Evolutionary conservation across 2,113 vertebrate species (phyloP).

Genomic region (Parus major): DNA sequence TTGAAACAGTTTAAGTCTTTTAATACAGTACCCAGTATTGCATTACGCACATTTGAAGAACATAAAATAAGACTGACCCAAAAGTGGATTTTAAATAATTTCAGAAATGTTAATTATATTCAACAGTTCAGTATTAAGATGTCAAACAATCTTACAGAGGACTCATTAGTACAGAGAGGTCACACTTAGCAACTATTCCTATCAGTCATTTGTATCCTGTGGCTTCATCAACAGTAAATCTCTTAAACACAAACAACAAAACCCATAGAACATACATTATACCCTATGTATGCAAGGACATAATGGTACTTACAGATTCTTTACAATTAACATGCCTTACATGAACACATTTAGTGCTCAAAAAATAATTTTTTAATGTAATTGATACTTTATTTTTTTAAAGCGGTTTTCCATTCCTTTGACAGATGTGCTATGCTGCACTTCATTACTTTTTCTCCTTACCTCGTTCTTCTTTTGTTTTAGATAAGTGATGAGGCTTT

Average conservation of each 20-base stretch:
- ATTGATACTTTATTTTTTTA: slow-evolving; percentile 63
- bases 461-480: slow-evolving; percentile 75
- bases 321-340: slow-evolving; percentile 59
- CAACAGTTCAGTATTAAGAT: neutral
- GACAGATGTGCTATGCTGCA: slow-evolving; percentile 74
- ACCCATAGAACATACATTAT: neutral
- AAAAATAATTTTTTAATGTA: slow-evolving; percentile 73
- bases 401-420: slow-evolving; percentile 61
- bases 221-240: neutral
- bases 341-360: slow-evolving; percentile 44
- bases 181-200: neutral
- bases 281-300: neutral
- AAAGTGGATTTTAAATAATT: neutral
- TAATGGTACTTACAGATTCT: neutral
- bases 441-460: slow-evolving; percentile 78
- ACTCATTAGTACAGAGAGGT: neutral
- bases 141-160: neutral
- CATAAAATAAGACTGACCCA: neutral
- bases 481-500: slow-evolving; percentile 75
- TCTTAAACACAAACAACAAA: neutral
- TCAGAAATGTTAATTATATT: slow-evolving; percentile 28
- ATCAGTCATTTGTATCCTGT: slow-evolving; percentile 1
- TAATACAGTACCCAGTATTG: neutral
- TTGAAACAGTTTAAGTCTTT: neutral
- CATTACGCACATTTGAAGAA: neutral